Conservation (phyloP, 2,113 vertebrate species). For the Oreochromis aureus region DNA sequence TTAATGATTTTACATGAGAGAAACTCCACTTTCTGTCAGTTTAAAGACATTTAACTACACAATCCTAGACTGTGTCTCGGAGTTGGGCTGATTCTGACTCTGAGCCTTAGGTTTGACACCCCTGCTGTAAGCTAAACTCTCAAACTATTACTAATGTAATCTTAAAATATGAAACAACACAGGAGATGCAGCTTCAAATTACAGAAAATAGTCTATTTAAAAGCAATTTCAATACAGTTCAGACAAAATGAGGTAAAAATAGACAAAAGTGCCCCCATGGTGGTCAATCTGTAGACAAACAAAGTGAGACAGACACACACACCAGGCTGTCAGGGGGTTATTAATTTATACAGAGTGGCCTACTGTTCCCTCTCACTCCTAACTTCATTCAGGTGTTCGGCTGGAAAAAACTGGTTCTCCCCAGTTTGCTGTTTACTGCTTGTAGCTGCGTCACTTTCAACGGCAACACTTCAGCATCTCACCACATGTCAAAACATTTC, state of each 20-base stretch:
- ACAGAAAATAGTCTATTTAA: neutral
- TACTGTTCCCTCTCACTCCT: neutral
- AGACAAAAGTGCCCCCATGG: neutral
- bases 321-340: neutral
- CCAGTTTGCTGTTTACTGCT: neutral
- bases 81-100: too few species aligned
- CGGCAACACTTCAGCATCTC: neutral
- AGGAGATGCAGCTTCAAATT: neutral
- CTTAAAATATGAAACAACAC: neutral
- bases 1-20: neutral
- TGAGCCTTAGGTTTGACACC: neutral
- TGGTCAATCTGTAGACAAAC: neutral
- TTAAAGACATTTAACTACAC: neutral
- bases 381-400: neutral
- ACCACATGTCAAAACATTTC: neutral
- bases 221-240: neutral
- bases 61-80: neutral
- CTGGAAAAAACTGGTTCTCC: neutral
- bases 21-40: neutral
- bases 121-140: neutral
- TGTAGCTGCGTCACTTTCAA: neutral
- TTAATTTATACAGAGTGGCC: neutral
- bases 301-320: neutral
- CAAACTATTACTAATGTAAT: neutral
- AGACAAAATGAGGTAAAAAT: neutral